A percentile compares a stretch with the other conserved stretches of the same genome.
phyloP scores from a whole-genome alignment of 1,140 invertebrate species.

The Bradynema listronoti region DNA sequence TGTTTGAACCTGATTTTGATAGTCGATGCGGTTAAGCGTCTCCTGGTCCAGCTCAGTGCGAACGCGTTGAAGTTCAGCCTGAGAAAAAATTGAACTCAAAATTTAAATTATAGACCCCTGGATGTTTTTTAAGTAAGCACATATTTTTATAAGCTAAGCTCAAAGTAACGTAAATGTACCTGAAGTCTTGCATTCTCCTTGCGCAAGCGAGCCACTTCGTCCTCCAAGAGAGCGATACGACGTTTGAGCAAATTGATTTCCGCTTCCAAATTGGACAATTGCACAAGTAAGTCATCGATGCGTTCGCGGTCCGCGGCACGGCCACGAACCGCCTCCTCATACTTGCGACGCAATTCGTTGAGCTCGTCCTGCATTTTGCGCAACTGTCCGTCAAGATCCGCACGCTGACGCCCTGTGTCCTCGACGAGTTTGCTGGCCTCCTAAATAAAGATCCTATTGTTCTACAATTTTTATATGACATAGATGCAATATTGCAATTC shows the following conservation, averaged over 20 bases:
- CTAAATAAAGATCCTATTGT: constrained; percentile 24
- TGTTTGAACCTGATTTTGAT: constrained; percentile 57
- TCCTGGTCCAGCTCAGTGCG: constrained; percentile 53
- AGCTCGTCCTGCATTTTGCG: constrained; percentile 43
- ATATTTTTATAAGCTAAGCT: background rate
- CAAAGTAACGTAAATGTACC: background rate
- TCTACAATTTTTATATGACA: background rate
- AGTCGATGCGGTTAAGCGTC: constrained; percentile 56
- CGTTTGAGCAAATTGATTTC: constrained; percentile 54
- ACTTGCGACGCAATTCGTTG: constrained; percentile 50
- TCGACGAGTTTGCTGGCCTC: constrained; percentile 48
- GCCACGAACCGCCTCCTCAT: constrained; percentile 50
- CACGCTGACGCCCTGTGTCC: constrained; percentile 40
- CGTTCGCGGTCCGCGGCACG: constrained; percentile 41
- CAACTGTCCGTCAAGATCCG: constrained; percentile 38
- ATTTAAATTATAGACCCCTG: background rate
- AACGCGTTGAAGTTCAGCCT: constrained; percentile 46
- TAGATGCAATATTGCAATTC: background rate
- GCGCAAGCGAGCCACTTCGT: constrained; percentile 52
- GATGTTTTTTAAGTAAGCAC: background rate
- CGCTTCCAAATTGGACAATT: constrained; percentile 51
- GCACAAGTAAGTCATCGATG: constrained; percentile 50
- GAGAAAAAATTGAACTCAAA: background rate
- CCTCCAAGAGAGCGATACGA: constrained; percentile 50
- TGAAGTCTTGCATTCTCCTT: constrained; percentile 50